These are phyloP conservation scores for Helostoma temminkii DNA, from an alignment of 2,797 vertebrate genomes.

Conservation along the genomic window DNA sequence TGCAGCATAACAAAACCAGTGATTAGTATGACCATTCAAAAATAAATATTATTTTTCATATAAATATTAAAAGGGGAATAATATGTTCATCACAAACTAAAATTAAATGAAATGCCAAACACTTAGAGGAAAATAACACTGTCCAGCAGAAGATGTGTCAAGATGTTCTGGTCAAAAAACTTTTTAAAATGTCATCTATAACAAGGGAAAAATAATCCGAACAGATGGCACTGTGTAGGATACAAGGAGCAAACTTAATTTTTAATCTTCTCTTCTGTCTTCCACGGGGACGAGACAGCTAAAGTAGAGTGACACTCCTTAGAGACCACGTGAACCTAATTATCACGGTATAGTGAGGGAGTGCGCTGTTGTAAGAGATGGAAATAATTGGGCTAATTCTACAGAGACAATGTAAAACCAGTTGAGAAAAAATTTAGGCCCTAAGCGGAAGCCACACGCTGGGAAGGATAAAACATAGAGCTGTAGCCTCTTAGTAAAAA, in stretches of 20 bases:
- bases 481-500: constrained; percentile 40
- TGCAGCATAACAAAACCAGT: constrained; percentile 44
- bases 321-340: constrained; percentile 72
- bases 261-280: constrained; percentile 22
- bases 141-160: constrained; percentile 49
- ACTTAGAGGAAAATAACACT: constrained; percentile 49
- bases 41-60: constrained; percentile 45
- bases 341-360: constrained; percentile 53
- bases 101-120: constrained; percentile 28
- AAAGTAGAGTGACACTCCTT: constrained; percentile 77
- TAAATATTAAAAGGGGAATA: constrained; percentile 29
- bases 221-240: constrained; percentile 21
- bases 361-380: constrained; percentile 20
- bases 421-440: constrained; percentile 54
- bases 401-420: constrained; percentile 45
- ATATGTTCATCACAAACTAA: constrained; percentile 22
- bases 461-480: constrained; percentile 23
- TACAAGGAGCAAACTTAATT: constrained; percentile 28
- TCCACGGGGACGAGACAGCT: constrained; percentile 51
- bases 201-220: constrained; percentile 11
- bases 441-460: constrained; percentile 41
- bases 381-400: constrained; percentile 71
- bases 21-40: constrained; percentile 16
- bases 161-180: constrained; percentile 19
- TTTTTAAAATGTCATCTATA: constrained; percentile 10